Base-by-base conservation (phyloP, 2,113 vertebrate species). In the Fulmarus glacialis region DNA sequence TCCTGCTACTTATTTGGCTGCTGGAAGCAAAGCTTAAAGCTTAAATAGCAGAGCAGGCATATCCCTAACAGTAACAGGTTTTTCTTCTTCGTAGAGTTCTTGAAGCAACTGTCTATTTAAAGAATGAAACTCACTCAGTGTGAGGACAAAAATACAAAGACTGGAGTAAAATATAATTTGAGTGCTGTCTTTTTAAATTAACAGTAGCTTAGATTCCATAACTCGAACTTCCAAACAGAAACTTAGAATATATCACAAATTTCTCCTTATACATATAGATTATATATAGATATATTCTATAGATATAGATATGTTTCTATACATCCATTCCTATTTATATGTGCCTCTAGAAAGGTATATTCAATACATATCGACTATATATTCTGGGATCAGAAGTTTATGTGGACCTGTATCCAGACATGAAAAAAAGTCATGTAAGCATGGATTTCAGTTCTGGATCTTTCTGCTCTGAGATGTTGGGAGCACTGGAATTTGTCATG, bases 11-110 rank as follows among this genome's bases (percentile, higher is more conserved):
- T 91, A 45, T 38, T 56, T 47, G 83, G 48, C 97, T 88, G 50
- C 34, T 80, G 85, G 89, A 96, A 96, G 94, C 34, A 78, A 96
- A 93, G 63, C 83, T 95, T 93, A 77, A 92, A 93, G 93, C 45
- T 75, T 63, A 87, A 97, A 66, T 68, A 74, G 80, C 55, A 82
- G 90, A 79, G 52, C 93, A 82, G 63, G 38, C 8, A 6, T 36
- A 56, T 93, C 68, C 38, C 56, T 77, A 34, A 30, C 23, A 14
- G 81, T 67, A 48, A 22, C 50, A 79, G 7, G 5, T 78, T 47
- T 62, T 73, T 55, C 62, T 92, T 87, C 66, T 64, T 79, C 62
- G 29, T 18, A 5, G 68, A 87, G 42, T 55, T 88, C 85, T 87
- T 75, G 79, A 79, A 90, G 68, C 58, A 88, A 36, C 75, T 50